Conservation (phyloP, 2,888 invertebrate species). For the Orthonychiurus folsomi region DNA sequence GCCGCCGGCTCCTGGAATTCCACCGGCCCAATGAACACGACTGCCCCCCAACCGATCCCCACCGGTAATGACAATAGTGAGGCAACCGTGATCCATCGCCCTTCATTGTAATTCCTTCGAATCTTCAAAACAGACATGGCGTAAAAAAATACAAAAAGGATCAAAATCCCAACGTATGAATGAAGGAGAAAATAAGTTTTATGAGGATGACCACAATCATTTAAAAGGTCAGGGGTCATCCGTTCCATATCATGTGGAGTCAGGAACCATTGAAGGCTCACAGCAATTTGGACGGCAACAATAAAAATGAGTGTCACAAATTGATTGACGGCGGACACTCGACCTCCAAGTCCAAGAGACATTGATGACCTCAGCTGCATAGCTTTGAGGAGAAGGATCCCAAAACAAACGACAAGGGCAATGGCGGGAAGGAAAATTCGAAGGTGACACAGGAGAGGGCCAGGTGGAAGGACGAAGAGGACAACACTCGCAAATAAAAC, state of each 20-base stretch:
- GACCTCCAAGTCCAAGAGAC: constrained; percentile 44
- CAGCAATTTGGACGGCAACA: constrained; percentile 42
- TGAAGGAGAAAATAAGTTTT: constrained; percentile 42
- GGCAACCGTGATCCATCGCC: constrained; percentile 42
- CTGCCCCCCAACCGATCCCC: constrained; percentile 40
- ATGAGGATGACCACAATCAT: constrained; percentile 40
- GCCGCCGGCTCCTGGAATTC: constrained; percentile 42
- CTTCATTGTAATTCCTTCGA: constrained; percentile 43
- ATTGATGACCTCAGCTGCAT: constrained; percentile 45
- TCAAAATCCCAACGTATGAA: constrained; percentile 41
- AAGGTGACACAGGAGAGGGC: constrained; percentile 41
- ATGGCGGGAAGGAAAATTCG: constrained; percentile 43
- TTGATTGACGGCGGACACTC: constrained; percentile 42
- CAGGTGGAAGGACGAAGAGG: constrained; percentile 43
- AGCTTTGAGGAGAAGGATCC: constrained; percentile 43
- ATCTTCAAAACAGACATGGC: constrained; percentile 42
- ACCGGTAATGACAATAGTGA: constrained; percentile 41
- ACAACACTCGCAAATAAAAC: constrained; percentile 42
- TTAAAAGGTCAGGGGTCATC: constrained; percentile 17
- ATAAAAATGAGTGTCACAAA: constrained; percentile 43
- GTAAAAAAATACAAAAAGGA: constrained; percentile 41
- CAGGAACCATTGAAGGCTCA: constrained; percentile 42
- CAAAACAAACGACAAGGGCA: constrained; percentile 43
- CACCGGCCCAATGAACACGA: constrained; percentile 36
- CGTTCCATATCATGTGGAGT: constrained; percentile 25